Percentiles rank a stretch among this genome's conserved stretches.
Conservation (phyloP, 1,140 invertebrate species). For the Eurosta solidaginis region DNA sequence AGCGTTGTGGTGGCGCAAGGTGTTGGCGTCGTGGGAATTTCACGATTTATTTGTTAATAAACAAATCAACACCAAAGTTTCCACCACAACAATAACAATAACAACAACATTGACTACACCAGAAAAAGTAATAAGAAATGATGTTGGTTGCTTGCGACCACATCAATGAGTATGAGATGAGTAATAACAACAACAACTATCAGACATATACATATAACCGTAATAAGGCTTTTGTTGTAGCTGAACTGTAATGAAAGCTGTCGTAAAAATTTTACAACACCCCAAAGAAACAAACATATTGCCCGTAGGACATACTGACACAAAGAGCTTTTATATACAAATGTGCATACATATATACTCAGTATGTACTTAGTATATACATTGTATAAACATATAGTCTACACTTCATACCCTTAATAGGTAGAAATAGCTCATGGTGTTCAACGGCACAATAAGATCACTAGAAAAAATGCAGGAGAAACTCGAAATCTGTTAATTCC, state of each 20-base stretch:
- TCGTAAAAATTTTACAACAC: background rate
- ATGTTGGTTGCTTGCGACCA: slow-evolving; percentile 2
- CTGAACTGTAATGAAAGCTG: background rate
- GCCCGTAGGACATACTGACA: background rate
- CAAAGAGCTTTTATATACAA: too few species aligned
- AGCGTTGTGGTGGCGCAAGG: background rate
- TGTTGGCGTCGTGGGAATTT: slow-evolving; percentile 17
- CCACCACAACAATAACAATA: background rate
- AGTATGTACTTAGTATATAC: too few species aligned
- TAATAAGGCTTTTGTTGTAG: background rate
- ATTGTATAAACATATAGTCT: too few species aligned
- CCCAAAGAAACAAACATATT: background rate
- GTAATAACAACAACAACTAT: background rate
- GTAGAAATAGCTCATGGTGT: too few species aligned
- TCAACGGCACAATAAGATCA: too few species aligned
- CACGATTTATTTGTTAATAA: slow-evolving; percentile 29
- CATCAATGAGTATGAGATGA: background rate
- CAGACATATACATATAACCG: background rate
- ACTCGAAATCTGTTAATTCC: too few species aligned
- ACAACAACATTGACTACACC: background rate
- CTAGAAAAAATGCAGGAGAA: too few species aligned
- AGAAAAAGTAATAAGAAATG: slow-evolving; percentile 1
- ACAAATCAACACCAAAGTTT: slow-evolving; percentile 24
- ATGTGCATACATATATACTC: too few species aligned
- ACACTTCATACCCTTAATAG: too few species aligned